Evolutionary conservation across 2,888 invertebrate species (phyloP).

Genomic region (Pseudococcus longispinus): DNA sequence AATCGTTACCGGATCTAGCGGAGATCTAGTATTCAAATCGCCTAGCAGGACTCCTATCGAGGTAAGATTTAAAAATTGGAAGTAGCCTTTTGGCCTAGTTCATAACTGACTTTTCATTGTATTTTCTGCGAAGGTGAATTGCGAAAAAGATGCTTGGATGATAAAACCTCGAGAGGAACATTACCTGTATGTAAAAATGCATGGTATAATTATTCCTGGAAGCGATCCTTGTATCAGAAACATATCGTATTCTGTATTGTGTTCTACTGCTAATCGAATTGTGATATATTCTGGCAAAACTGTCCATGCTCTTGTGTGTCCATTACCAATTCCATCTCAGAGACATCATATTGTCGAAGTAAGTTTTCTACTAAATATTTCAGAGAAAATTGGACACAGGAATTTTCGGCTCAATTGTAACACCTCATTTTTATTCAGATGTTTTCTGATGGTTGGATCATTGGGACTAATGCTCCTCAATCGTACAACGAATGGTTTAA

Average conservation of each 20-base stretch:
- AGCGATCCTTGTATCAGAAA: constrained; percentile 63
- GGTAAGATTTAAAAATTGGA: constrained; percentile 62
- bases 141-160: constrained; percentile 80
- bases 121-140: constrained; percentile 71
- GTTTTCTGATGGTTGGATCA: constrained; percentile 83
- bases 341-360: constrained; percentile 73
- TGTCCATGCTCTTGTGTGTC: constrained; percentile 71
- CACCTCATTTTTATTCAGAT: constrained; percentile 63
- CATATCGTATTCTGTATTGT: constrained; percentile 64
- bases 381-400: not conserved
- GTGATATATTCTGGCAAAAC: constrained; percentile 77
- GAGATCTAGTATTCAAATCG: constrained; percentile 72
- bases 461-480: constrained; percentile 63
- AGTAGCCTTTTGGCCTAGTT: not conserved
- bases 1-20: constrained; percentile 77
- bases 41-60: constrained; percentile 66
- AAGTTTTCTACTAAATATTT: not conserved
- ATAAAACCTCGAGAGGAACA: constrained; percentile 75
- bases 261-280: constrained; percentile 79
- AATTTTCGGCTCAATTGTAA: not conserved
- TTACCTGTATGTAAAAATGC: constrained; percentile 80
- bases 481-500: constrained; percentile 59
- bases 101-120: not conserved
- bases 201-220: constrained; percentile 65
- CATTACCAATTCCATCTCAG: constrained; percentile 61